These are phyloP conservation scores for Archivesica marissinica DNA, from an alignment of 1,140 invertebrate species.

Conservation along the genomic window DNA sequence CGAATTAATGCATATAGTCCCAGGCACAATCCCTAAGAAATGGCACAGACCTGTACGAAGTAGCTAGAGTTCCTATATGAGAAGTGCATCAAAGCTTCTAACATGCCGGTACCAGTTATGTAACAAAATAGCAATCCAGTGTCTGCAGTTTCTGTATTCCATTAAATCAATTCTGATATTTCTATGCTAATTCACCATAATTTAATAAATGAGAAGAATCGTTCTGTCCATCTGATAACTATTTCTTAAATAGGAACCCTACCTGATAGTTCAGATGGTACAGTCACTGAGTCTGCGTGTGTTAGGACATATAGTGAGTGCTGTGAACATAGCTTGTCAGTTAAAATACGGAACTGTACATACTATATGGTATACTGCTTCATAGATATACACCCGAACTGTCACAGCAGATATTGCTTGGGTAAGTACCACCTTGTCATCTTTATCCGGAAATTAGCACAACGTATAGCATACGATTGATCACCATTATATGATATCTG, in stretches of 20 bases:
- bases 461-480: neutral
- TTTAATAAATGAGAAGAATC: neutral
- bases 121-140: neutral
- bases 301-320: neutral
- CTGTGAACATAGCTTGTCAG: neutral
- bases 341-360: constrained; percentile 2
- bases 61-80: neutral
- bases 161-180: neutral
- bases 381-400: neutral
- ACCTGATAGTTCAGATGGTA: neutral
- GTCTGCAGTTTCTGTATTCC: neutral
- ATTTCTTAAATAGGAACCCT: neutral
- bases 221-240: neutral
- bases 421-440: neutral
- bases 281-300: neutral
- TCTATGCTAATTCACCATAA: neutral
- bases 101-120: neutral
- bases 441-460: neutral
- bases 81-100: neutral
- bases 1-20: no score
- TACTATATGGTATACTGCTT: constrained; percentile 22
- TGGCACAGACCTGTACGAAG: no score
- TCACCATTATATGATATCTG: no score
- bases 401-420: constrained; percentile 6
- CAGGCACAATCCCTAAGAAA: no score